These are phyloP conservation scores for Paralichthys olivaceus DNA, from an alignment of 2,113 vertebrate species.

Conservation along the genomic window DNA sequence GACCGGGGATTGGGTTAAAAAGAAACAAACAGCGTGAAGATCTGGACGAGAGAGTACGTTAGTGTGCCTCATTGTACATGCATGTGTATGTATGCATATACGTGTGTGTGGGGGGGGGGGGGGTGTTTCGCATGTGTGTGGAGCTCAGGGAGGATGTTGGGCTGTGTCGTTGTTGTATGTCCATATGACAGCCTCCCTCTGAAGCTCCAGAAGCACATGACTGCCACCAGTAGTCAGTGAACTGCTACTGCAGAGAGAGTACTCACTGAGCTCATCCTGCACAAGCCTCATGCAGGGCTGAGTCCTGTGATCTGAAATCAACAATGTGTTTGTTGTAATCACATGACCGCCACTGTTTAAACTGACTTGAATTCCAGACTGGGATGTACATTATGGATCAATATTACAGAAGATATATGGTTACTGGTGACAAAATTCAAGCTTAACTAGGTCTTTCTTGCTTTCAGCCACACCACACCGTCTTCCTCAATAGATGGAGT, in stretches of 20 bases:
- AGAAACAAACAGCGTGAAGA: constrained; percentile 16
- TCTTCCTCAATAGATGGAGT: not conserved
- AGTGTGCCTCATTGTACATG: not conserved
- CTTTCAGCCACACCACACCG: not conserved
- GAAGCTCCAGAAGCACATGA: constrained; percentile 53
- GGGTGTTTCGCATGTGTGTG: constrained; percentile 12
- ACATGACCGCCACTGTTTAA: not conserved
- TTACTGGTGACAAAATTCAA: too few species aligned
- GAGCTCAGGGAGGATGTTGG: constrained; percentile 9
- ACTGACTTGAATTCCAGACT: not conserved
- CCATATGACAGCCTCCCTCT: not conserved
- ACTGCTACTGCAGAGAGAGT: constrained; percentile 59
- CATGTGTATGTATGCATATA: constrained; percentile 11
- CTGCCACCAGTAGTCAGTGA: constrained; percentile 73
- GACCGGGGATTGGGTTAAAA: constrained; percentile 38
- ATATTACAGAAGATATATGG: too few species aligned
- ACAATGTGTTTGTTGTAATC: not conserved
- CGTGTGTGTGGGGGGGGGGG: constrained; percentile 2
- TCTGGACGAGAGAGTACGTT: not conserved
- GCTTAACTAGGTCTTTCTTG: not conserved
- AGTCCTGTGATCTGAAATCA: not conserved
- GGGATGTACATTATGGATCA: not conserved
- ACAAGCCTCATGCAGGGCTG: constrained; percentile 8
- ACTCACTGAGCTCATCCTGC: not conserved
- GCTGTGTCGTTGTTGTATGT: not conserved